Base-by-base conservation (phyloP, 2,888 invertebrate genomes). In the Caenorhabditis sp. region DNA sequence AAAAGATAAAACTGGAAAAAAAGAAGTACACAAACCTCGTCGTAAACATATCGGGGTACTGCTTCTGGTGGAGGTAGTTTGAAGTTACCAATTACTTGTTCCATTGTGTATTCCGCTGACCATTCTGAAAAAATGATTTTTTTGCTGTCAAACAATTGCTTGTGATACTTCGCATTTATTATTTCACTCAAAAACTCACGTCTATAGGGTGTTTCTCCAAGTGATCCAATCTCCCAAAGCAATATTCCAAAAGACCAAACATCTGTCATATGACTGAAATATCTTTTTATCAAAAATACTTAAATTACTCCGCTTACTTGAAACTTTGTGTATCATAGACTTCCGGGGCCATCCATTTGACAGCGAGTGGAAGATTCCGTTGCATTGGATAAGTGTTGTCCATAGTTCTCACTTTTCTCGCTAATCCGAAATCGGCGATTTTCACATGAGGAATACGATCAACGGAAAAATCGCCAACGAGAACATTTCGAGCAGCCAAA, bases 221-320 rank as follows among this genome's bases (percentile, higher is more conserved):
- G 54, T 12, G 69, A 66, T 61, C 69, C 74, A 26, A 74, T 69
- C 53, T 74, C 74, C 69, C 69, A 74, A n/a, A 74, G 54, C n/a
- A 74, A 58, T 20, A 74, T 63, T 58, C 74, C 74, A 31, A 66
- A 74, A n/a, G 74, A 69, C 74, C 74, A 70, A 14, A 74, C 74
- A 49, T 74, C 74, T 1, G 66, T 74, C 66, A 63, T 69, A 14
- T 66, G 57, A 27, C 74, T 74, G 63, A 27, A 70, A 74, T 36
- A 1, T 26, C 4, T 61, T 25, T 14, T 20, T 21, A 36, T 8
- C 4, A 8, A 49, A 58, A 20, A 36, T 7, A 17, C 10, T 36
- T 36, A 23, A 26, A 20, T 26, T 20, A 25, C 23, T n/a, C 10
- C 8, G 7, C 50, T 38, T 25, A 74, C 73, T 67, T 69, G 59